These are phyloP conservation scores for Oeneis ivallda DNA, from an alignment of 2,888 invertebrate species.

Conservation along the genomic window DNA sequence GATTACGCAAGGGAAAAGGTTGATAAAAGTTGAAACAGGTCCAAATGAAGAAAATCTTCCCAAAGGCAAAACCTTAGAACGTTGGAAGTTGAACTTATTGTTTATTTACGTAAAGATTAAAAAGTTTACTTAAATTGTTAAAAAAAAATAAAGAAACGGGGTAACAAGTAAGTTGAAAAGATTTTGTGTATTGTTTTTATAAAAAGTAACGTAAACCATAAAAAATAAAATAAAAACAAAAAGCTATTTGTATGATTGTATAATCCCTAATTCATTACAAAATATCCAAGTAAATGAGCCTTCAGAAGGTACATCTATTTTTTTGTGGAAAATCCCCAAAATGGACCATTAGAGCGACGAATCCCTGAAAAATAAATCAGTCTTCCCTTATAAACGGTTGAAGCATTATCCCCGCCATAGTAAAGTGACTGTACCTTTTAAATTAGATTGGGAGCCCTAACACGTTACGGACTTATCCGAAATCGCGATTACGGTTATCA, in stretches of 20 bases:
- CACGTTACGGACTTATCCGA: constrained; percentile 6
- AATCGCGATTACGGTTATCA: constrained; percentile 8
- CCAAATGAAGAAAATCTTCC: neutral
- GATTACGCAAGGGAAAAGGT: neutral
- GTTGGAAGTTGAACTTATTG: too few relatives aligned
- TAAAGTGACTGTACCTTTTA: constrained; percentile 7
- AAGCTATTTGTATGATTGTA: too few relatives aligned
- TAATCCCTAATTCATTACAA: too few relatives aligned
- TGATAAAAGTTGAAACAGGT: neutral
- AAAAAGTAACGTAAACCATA: too few relatives aligned
- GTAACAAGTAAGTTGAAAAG: too few relatives aligned
- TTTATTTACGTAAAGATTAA: too few relatives aligned
- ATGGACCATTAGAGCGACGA: neutral
- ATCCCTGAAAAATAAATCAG: neutral
- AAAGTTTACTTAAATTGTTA: too few relatives aligned
- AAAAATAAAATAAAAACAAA: too few relatives aligned
- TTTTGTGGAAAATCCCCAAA: neutral
- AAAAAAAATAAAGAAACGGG: too few relatives aligned
- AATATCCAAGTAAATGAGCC: neutral
- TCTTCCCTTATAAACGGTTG: neutral
- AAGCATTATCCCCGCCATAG: neutral
- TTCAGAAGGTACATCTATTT: neutral
- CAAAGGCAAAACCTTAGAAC: neutral
- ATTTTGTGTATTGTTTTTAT: too few relatives aligned
- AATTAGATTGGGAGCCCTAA: constrained; percentile 6